Conservation (phyloP, 2,113 vertebrate species). For the Pollimyrus isidori region DNA sequence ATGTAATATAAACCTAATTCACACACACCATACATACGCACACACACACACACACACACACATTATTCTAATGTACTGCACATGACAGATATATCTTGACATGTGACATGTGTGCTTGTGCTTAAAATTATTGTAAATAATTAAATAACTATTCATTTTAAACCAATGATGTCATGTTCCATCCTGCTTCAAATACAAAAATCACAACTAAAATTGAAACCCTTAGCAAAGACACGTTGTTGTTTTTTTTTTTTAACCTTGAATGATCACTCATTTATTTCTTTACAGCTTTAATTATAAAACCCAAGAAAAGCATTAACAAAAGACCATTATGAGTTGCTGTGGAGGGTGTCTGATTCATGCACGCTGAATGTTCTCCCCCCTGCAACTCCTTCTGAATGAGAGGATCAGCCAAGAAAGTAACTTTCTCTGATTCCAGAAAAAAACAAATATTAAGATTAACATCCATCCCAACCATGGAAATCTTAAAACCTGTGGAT, state of each 20-base stretch:
- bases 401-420: not conserved
- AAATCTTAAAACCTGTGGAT: not conserved
- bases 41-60: not conserved
- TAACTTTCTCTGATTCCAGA: not conserved
- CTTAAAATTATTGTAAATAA: not conserved
- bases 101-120: not conserved
- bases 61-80: not conserved
- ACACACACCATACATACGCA: not conserved
- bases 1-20: not conserved
- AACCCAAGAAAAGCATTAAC: not conserved
- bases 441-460: not conserved
- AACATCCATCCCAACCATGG: not conserved
- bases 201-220: not conserved
- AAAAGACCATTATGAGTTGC: not conserved
- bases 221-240: not conserved
- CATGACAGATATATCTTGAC: not conserved
- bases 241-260: not conserved
- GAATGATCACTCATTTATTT: not conserved
- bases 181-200: not conserved
- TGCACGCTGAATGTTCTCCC: not conserved
- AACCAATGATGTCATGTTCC: not conserved
- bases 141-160: not conserved
- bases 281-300: not conserved
- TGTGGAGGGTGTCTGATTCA: not conserved
- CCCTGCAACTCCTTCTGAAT: not conserved